Conservation (phyloP, 2,113 vertebrate species). For the Oncorhynchus mykiss region DNA sequence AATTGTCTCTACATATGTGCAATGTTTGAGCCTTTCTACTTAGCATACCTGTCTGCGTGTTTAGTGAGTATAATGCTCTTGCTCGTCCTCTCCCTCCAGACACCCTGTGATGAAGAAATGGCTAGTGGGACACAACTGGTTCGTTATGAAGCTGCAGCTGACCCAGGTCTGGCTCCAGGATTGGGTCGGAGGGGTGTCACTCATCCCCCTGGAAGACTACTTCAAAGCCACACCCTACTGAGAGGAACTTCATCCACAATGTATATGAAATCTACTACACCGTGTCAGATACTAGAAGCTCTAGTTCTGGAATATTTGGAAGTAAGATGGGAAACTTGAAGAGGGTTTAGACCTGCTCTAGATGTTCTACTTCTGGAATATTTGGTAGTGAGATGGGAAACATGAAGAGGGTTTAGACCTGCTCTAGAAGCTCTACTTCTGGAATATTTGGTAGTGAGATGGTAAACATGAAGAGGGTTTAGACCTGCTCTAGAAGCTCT, state of each 20-base stretch:
- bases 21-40: neutral
- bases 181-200: constrained; percentile 63
- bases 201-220: constrained; percentile 71
- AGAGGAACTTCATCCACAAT: constrained; percentile 14
- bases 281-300: neutral
- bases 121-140: constrained; percentile 73
- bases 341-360: neutral
- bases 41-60: neutral
- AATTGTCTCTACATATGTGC: neutral
- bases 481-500: too few relatives aligned
- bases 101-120: constrained; percentile 75
- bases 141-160: constrained; percentile 76
- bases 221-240: constrained; percentile 71
- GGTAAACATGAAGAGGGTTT: too few relatives aligned
- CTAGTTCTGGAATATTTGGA: too few relatives aligned
- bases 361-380: too few relatives aligned
- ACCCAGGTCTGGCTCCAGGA: constrained; percentile 74
- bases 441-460: too few relatives aligned
- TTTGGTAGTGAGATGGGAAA: too few relatives aligned
- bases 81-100: constrained; percentile 40
- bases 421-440: too few relatives aligned
- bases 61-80: neutral
- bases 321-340: too few relatives aligned
- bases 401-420: too few relatives aligned
- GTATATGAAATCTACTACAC: neutral